Percentiles rank a stretch among this genome's conserved stretches.
phyloP scores from a whole-genome alignment of 2,888 invertebrate species.

The Diabrotica balteata region DNA sequence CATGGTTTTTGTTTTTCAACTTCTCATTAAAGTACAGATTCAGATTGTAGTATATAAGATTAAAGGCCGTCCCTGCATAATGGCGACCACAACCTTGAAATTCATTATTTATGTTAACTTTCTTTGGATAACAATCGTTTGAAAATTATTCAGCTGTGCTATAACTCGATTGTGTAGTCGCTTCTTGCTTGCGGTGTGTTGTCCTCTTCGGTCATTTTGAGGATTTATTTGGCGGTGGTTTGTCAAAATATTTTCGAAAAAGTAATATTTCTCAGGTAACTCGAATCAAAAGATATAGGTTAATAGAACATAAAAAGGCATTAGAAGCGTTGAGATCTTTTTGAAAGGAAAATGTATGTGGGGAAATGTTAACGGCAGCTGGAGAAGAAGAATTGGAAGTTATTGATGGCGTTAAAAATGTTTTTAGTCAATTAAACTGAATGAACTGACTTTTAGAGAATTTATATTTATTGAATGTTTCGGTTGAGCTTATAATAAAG shows the following conservation, averaged over 20 bases:
- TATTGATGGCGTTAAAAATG: no score
- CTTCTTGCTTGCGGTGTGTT: slow-evolving; percentile 17
- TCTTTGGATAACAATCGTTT: slow-evolving; percentile 24
- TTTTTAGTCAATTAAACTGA: no score
- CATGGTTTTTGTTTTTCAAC: no score
- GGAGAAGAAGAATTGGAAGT: neutral
- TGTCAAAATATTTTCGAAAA: slow-evolving; percentile 28
- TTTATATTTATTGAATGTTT: no score
- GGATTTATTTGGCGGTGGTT: slow-evolving; percentile 18
- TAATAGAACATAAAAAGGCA: slow-evolving; percentile 5
- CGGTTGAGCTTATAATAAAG: no score
- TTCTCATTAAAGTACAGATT: no score
- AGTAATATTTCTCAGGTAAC: slow-evolving; percentile 17
- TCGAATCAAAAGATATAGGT: slow-evolving; percentile 16
- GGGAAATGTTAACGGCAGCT: slow-evolving; percentile 10
- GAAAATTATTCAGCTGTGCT: slow-evolving; percentile 19
- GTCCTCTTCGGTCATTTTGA: slow-evolving; percentile 16
- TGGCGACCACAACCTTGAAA: slow-evolving; percentile 37
- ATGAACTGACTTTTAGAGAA: no score
- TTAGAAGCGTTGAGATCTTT: slow-evolving; percentile 9
- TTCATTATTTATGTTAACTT: slow-evolving; percentile 34
- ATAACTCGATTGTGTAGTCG: slow-evolving; percentile 8
- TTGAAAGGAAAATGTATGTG: neutral
- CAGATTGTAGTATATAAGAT: neutral
- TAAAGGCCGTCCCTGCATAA: slow-evolving; percentile 5